These are phyloP conservation scores for Alectura lathami DNA, from an alignment of 2,113 vertebrate species.

Conservation along the genomic window DNA sequence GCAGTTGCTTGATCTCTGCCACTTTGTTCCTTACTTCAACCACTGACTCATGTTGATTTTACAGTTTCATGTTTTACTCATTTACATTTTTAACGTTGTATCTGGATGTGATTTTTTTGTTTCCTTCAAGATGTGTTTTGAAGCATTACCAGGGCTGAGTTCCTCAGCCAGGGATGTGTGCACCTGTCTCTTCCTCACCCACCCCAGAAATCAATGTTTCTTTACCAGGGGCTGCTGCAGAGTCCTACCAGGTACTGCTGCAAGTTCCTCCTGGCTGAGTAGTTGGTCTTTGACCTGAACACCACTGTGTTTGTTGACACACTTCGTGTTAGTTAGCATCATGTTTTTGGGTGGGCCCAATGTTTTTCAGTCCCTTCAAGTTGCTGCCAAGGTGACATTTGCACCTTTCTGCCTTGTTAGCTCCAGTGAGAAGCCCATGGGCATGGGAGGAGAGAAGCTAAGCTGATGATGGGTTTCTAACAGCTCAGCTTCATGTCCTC, in stretches of 20 bases:
- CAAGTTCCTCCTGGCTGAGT: background rate
- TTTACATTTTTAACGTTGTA: conserved; percentile 7
- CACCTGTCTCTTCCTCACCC: background rate
- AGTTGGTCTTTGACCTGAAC: background rate
- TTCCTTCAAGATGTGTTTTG: background rate
- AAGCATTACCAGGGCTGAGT: background rate
- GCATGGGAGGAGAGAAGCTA: background rate
- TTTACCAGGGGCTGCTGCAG: background rate
- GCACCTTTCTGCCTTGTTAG: background rate
- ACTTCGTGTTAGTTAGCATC: rapidly evolving
- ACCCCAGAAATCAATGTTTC: background rate
- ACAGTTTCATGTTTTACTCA: background rate
- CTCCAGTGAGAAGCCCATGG: background rate
- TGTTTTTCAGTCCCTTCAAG: background rate
- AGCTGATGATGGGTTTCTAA: background rate
- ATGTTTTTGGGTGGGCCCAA: background rate
- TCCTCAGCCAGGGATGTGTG: background rate
- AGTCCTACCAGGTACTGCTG: background rate
- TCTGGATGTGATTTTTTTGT: background rate
- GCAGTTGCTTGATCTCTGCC: background rate
- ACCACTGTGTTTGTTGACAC: rapidly evolving
- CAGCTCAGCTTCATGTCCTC: background rate
- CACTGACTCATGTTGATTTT: conserved; percentile 34
- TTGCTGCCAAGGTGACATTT: background rate
- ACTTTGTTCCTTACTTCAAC: background rate